These are phyloP conservation scores for Acrocera orbiculus DNA, from an alignment of 2,888 invertebrate species.

Conservation along the genomic window DNA sequence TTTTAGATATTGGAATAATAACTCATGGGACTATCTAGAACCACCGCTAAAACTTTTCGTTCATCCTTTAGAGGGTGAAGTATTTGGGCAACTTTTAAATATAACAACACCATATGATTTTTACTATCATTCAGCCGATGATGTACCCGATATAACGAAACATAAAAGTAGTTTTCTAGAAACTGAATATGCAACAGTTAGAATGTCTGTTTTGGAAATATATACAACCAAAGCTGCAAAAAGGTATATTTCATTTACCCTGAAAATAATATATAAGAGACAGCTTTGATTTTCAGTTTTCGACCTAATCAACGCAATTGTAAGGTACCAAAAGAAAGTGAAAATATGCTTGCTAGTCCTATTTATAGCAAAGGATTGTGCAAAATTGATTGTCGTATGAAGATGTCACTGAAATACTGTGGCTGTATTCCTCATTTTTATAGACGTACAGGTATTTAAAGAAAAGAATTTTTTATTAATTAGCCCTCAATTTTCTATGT, in stretches of 20 bases:
- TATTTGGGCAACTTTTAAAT: conserved; percentile 56
- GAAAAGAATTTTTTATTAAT: not conserved
- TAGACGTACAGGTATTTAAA: conserved; percentile 29
- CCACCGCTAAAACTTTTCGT: conserved; percentile 35
- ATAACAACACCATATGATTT: conserved; percentile 48
- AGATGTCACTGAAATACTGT: conserved; percentile 41
- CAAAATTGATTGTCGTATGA: conserved; percentile 50
- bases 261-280: not conserved
- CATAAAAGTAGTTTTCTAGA: conserved; percentile 35
- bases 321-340: conserved; percentile 46
- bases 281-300: conserved; percentile 27
- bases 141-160: conserved; percentile 47
- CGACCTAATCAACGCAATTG: conserved; percentile 49
- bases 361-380: conserved; percentile 54
- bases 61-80: conserved; percentile 55
- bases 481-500: not conserved
- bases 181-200: conserved; percentile 40
- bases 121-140: conserved; percentile 46
- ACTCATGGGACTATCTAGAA: conserved; percentile 36
- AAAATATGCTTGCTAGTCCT: conserved; percentile 42
- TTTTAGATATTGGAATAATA: conserved; percentile 38
- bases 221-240: conserved; percentile 39
- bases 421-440: conserved; percentile 60
- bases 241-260: conserved; percentile 24
- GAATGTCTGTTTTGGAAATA: conserved; percentile 40